Conservation (phyloP, 1,140 invertebrate genomes). For the Asobara japonica region DNA sequence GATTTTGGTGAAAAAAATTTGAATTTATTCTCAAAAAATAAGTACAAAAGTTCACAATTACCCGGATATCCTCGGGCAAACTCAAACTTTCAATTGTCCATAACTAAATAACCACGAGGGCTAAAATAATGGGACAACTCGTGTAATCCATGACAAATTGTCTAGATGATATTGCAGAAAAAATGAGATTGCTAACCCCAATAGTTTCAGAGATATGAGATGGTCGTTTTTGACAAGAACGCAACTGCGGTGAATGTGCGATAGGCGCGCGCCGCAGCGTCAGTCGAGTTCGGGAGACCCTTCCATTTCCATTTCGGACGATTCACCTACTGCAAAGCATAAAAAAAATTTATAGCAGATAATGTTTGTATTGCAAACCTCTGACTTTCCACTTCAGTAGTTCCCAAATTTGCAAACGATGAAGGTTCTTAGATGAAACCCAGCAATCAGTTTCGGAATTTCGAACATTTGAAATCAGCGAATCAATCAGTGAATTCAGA, state of each 20-base stretch:
- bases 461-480: no score
- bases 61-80: background rate
- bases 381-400: no score
- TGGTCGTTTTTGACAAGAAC: slow-evolving; percentile 51
- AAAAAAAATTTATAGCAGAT: no score
- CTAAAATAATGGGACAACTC: background rate
- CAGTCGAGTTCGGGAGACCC: background rate
- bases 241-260: background rate
- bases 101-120: slow-evolving; percentile 35
- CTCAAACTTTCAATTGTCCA: slow-evolving; percentile 36
- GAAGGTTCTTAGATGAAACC: no score
- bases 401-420: no score
- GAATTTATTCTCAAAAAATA: background rate
- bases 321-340: no score
- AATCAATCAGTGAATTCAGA: no score
- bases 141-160: slow-evolving; percentile 52
- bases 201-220: slow-evolving; percentile 49
- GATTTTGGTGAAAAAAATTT: background rate
- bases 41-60: background rate
- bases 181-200: slow-evolving; percentile 38
- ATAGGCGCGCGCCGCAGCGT: slow-evolving; percentile 22
- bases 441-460: no score
- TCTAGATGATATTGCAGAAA: slow-evolving; percentile 41
- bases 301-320: background rate
- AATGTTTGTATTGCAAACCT: no score